Percentiles rank a stretch among this genome's conserved stretches.
Conservation (phyloP, 2,888 invertebrate genomes). For the Rhabditoides inermis region DNA sequence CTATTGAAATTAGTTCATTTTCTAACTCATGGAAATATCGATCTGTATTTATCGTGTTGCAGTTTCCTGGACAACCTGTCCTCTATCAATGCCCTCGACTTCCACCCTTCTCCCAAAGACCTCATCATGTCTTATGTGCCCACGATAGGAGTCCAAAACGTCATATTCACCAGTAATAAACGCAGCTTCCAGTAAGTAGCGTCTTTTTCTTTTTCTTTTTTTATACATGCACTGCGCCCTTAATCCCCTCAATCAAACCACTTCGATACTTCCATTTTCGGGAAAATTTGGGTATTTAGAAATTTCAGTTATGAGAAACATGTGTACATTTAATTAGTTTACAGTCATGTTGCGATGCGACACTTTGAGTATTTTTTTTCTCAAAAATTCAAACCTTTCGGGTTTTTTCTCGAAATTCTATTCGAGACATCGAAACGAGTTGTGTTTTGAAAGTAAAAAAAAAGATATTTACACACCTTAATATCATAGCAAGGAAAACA, state of each 20-base stretch:
- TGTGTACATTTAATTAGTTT: not conserved
- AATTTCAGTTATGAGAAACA: not conserved
- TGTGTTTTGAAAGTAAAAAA: not conserved
- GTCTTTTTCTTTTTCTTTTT: not conserved
- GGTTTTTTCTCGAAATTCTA: too few species aligned
- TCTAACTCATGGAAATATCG: not conserved
- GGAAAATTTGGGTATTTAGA: too few species aligned
- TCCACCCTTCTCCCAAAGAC: constrained; percentile 34
- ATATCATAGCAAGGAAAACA: too few species aligned
- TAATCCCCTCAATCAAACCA: too few species aligned
- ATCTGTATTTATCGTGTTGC: constrained; percentile 5
- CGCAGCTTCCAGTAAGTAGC: constrained; percentile 33
- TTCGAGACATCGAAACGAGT: too few species aligned
- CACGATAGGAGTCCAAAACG: constrained; percentile 41
- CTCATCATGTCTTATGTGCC: constrained; percentile 43
- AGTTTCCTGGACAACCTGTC: constrained; percentile 36
- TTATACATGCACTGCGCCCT: too few species aligned
- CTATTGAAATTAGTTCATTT: not conserved
- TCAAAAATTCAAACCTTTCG: not conserved
- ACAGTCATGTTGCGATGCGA: not conserved
- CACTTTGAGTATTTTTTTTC: too few species aligned
- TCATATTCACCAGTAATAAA: constrained; percentile 30
- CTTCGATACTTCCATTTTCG: too few species aligned
- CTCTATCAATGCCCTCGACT: constrained; percentile 26
- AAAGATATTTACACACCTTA: too few species aligned